Base-by-base conservation (phyloP, 2,888 invertebrate genomes). In the Auanema sp. region DNA sequence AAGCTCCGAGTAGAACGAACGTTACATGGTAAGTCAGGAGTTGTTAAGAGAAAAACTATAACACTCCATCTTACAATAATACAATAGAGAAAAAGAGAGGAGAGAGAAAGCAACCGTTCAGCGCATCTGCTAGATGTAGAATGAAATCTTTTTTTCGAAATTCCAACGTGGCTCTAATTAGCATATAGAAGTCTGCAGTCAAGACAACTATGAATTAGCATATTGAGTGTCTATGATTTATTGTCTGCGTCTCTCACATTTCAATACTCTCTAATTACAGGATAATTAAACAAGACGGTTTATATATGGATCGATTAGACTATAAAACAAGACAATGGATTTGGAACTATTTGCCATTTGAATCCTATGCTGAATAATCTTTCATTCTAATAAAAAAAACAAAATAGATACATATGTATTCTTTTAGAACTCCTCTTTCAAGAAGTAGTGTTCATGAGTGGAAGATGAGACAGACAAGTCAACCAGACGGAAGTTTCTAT, bases 381-480 rank as follows among this genome's bases (percentile, higher is more conserved):
- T 33, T 33, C 33, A 33, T 33, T 33, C 33, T 5, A 33, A 33
- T 33, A 33, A 33, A 33, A 33, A 3, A 33, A 3, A 33, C 33
- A 33, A 33, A 33, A 33, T 5, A 33, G 8, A 33, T 5, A 33
- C 33, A 33, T 5, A 33, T 5, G 33, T n/a, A n/a, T n/a, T n/a
- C n/a, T n/a, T 25, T 41, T 66, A 74, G 52, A 58, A 74, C 53
- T 74, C 72, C 12, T 71, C 71, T 12, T 57, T 49, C 58, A 69
- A 77, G 23, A 71, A 69, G 59, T 69, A 76, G 40, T 70, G 71
- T 33, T 72, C 72, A 51, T 77, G 77, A 51, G 75, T 74, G 0
- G 63, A 61, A 55, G 74, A 73, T n/a, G 74, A 61, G 51, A 58
- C 58, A 16, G 69, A 71, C 42, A 74, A 58, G 44, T 76, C 74